Evolutionary conservation across 2,888 invertebrate genomes (phyloP), one percentile per base, ranked within the genome.

Genomic region (Drosophila nr. fundita): DNA sequence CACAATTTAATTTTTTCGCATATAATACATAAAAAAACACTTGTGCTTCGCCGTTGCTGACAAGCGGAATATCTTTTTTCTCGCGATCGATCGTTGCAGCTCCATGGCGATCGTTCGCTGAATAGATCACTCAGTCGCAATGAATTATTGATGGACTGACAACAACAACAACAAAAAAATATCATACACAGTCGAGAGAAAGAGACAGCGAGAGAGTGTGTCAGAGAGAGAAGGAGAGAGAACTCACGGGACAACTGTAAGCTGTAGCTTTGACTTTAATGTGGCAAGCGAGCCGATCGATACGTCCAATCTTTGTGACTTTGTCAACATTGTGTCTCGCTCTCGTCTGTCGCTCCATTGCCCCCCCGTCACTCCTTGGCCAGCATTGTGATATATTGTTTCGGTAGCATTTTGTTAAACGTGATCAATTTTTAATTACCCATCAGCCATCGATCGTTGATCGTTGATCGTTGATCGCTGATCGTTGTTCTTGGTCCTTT

Each of bases 401-500:
- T 86, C 88, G 76, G 87, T 87, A 86, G 90, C 88, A 88, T 89
- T 87, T 89, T 89, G 87, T 88, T 87, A 90, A 91, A 92, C 92
- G 89, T 91, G 91, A 92, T 92, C 91, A 91, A 90, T 90, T 91
- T 92, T 91, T 91, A 92, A 91, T 91, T 91, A 91, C 92, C 89
- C 83, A 83, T 86, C 89, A 73, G 73, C 69, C 83, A 76, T 75
- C 69, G 73, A 70, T 72, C 69, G 73, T 36, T 36, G 67, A 66
- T 72, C 69, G 73, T 36, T 36, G 67, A 66, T 62, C 70, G 60
- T 42, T 38, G 63, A 52, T 64, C 68, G 68, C 21, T 30, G 64
- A 40, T 65, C 50, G 54, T 65, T 58, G 67, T n/a, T 52, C 52
- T 32, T 38, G 50, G 62, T 49, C 75, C 40, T 36, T 59, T 59